These are phyloP conservation scores for Talpa occidentalis DNA, from an alignment of 2,113 vertebrate genomes.

Conservation along the genomic window DNA sequence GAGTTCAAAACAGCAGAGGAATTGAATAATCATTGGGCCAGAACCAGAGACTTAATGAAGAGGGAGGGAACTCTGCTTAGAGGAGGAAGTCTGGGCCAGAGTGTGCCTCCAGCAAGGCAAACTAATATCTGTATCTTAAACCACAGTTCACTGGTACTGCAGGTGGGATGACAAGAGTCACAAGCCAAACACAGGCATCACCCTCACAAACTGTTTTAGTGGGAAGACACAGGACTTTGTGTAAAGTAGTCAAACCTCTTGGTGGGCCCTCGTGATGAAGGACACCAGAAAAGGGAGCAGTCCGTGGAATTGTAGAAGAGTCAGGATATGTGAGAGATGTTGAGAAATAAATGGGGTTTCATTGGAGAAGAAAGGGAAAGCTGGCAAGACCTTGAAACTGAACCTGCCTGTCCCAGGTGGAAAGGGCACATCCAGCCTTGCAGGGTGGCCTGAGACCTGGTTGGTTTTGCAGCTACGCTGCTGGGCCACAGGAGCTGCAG, in stretches of 20 bases:
- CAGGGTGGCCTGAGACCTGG: background rate
- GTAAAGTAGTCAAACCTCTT: background rate
- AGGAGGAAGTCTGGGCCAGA: background rate
- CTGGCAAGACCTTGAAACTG: background rate
- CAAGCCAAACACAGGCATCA: background rate
- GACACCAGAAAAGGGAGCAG: background rate
- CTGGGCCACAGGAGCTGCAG: background rate
- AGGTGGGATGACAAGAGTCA: rapidly evolving
- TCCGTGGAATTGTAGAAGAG: background rate
- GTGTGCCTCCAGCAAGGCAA: no score
- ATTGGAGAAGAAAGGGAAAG: background rate
- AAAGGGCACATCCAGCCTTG: background rate
- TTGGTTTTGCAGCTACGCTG: background rate
- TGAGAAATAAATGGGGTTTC: background rate
- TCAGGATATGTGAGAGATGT: background rate
- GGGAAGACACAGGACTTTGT: background rate
- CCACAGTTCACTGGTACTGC: background rate
- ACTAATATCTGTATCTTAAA: background rate
- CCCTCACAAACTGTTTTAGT: no score
- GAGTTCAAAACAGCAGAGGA: background rate
- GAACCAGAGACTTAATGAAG: background rate
- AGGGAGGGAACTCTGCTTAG: background rate
- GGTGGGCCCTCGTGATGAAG: background rate
- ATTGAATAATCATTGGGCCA: background rate
- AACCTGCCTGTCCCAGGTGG: background rate